These are phyloP conservation scores for Epinephelus cyanopodus DNA, from an alignment of 2,113 vertebrate species.

Conservation along the genomic window DNA sequence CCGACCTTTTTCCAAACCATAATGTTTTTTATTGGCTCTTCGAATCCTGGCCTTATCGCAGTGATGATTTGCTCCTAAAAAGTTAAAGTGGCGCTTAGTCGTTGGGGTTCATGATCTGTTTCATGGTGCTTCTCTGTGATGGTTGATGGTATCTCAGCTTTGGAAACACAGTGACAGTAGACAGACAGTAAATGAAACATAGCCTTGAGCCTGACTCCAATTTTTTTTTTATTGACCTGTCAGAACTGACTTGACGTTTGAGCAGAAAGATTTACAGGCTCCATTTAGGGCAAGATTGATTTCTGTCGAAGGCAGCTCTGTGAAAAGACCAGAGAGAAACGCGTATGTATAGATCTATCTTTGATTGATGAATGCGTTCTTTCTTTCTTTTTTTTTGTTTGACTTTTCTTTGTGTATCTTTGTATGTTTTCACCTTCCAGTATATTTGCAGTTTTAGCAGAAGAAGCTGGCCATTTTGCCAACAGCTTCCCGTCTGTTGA, in stretches of 20 bases:
- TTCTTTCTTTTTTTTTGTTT: not conserved
- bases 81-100: no score
- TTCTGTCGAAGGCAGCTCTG: conserved; percentile 38
- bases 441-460: not conserved
- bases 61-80: not conserved
- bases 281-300: conserved; percentile 64
- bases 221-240: conserved; percentile 62
- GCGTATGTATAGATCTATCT: not conserved
- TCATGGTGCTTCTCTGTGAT: not conserved
- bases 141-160: not conserved
- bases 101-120: not conserved
- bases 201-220: not conserved
- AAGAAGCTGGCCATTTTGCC: not conserved
- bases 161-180: not conserved
- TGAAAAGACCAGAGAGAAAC: conserved; percentile 22
- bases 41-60: not conserved
- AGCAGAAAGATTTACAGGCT: conserved; percentile 62
- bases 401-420: not conserved
- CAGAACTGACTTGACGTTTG: conserved; percentile 29
- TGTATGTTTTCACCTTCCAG: not conserved
- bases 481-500: not conserved
- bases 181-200: conserved; percentile 18
- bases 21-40: not conserved
- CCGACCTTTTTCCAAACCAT: not conserved
- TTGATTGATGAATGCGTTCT: conserved; percentile 48